Evolutionary conservation across 2,888 invertebrate species (phyloP).

Genomic region (Anticlea derivata): DNA sequence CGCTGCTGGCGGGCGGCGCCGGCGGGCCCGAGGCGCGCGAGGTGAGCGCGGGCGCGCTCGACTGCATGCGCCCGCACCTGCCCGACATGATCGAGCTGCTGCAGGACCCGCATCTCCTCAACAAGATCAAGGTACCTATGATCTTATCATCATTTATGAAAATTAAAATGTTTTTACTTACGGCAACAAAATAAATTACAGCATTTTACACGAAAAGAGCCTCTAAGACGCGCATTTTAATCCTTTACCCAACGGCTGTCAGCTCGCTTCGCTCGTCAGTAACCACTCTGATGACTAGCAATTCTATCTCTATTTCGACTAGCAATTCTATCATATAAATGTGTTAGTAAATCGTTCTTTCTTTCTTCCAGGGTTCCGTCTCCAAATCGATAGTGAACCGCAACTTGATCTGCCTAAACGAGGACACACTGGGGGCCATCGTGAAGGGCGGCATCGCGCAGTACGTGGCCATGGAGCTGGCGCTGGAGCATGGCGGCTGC

Average conservation of each 20-base stretch:
- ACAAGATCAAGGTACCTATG: slow-evolving; percentile 97
- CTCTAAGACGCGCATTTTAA: no score
- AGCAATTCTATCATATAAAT: no score
- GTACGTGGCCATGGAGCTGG: slow-evolving; percentile 96
- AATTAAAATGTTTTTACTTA: no score
- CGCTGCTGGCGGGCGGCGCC: slow-evolving; percentile 45
- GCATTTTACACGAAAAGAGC: no score
- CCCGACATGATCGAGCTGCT: slow-evolving; percentile 97
- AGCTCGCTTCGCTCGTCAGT: no score
- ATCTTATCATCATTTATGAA: no score
- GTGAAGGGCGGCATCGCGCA: slow-evolving; percentile 98
- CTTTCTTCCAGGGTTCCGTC: slow-evolving; percentile 64
- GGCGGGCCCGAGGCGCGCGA: slow-evolving; percentile 67
- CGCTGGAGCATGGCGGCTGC: slow-evolving; percentile 93
- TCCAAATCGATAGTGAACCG: slow-evolving; percentile 82
- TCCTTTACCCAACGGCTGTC: no score
- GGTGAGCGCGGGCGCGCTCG: slow-evolving; percentile 93
- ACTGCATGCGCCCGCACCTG: slow-evolving; percentile 96
- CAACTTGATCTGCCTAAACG: slow-evolving; percentile 89
- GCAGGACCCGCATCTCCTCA: slow-evolving; percentile 97
- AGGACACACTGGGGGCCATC: slow-evolving; percentile 98
- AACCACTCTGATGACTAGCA: no score
- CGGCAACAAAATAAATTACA: no score
- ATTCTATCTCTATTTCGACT: no score
- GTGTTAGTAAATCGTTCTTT: no score